Evolutionary conservation across 1,140 invertebrate genomes (phyloP), one percentile per base, ranked within the genome.

Genomic region (Atta colombica): DNA sequence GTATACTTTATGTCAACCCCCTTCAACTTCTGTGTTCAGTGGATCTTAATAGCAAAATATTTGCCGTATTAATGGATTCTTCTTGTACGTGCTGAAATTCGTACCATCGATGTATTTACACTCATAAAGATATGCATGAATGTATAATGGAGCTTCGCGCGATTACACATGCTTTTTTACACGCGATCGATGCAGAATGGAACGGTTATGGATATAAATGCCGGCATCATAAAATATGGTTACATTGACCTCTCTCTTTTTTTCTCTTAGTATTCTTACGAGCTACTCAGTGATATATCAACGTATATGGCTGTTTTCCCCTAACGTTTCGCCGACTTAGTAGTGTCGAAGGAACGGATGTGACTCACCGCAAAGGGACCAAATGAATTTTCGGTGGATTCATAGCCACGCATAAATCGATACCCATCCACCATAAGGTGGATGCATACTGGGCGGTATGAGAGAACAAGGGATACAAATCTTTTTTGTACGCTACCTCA

Each of bases 281-380:
- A 87, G 63, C 82, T 65, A 58, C 53, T 74, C 69, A 69, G 21
- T 25, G 66, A 39, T 69, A 51, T 51, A 69, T 69, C 86, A 55
- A 65, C 77, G 60, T 21, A 75, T 65, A 58, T 58, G 28, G 53
- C 31, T 77, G 72, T 69, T 81, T 87, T 51, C 81, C 88, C 89
- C 86, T 88, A 80, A 78, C 45, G 49, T 60, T 80, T 80, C 66
- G 75, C 66, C 55, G 53, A 58, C 78, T 55, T 78, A 35, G 31
- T 35, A 75, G 74, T 75, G 88, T 74, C 58, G 45, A 89, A 90
- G 74, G 68, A 89, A 77, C 89, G 88, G 88, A 90, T 77, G 69
- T 90, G 89, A 90, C 75, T 90, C 89, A 90, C 85, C 88, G 68
- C 63, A 87, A 74, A 74, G 60, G 66, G 85, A 77, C 53, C 49